These are phyloP conservation scores for Apogon hyalosoma DNA, from an alignment of 2,797 vertebrate genomes.

Conservation along the genomic window DNA sequence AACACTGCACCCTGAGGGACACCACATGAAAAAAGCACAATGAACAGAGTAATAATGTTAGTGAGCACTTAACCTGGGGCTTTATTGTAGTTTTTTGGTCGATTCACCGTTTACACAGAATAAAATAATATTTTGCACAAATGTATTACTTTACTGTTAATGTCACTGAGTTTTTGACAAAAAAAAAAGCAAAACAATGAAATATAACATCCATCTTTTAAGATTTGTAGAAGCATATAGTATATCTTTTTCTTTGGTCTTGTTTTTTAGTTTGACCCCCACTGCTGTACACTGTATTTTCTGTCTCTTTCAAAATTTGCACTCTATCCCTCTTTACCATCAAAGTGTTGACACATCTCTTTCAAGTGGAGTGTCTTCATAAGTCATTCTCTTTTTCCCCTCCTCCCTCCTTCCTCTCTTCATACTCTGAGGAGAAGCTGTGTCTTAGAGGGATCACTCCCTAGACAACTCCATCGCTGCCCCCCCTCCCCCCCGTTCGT, in stretches of 20 bases:
- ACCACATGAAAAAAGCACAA: too few relatives aligned
- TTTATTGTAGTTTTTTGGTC: too few relatives aligned
- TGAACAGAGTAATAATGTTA: too few relatives aligned
- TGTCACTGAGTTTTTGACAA: too few relatives aligned
- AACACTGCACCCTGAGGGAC: too few relatives aligned
- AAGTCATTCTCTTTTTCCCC: constrained; percentile 77
- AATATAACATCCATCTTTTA: too few relatives aligned
- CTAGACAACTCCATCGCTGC: constrained; percentile 55
- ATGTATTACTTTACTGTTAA: too few relatives aligned
- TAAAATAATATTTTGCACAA: too few relatives aligned
- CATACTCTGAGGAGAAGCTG: constrained; percentile 67
- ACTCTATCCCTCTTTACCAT: constrained; percentile 61
- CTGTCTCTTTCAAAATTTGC: constrained; percentile 43
- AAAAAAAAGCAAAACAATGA: too few relatives aligned
- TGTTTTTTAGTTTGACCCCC: constrained; percentile 53
- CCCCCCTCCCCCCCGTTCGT: constrained; percentile 30
- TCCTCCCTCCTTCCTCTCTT: constrained; percentile 43
- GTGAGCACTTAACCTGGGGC: too few relatives aligned
- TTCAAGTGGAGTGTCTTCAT: constrained; percentile 77
- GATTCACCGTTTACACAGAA: too few relatives aligned
- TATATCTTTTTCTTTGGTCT: constrained; percentile 20
- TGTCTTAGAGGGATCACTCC: constrained; percentile 70
- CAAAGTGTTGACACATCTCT: constrained; percentile 75
- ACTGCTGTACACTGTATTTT: constrained; percentile 36
- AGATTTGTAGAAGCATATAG: too few relatives aligned